Conservation (phyloP, 1,140 invertebrate species). For the Panagrolaimus sp. region DNA sequence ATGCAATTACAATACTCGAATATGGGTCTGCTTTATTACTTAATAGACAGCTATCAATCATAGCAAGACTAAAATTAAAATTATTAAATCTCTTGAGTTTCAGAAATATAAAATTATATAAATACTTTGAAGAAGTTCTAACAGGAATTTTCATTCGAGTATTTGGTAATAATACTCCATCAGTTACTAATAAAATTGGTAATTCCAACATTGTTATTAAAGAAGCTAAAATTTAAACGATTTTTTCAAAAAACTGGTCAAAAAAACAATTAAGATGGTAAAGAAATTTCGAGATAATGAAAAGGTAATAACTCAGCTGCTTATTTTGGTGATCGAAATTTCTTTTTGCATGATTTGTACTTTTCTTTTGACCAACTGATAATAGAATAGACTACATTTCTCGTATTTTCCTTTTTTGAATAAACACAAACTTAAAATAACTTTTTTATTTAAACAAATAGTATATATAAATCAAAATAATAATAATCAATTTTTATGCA, state of each 20-base stretch:
- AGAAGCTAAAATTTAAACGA: constrained; percentile 8
- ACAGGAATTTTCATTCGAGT: constrained; percentile 64
- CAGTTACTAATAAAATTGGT: constrained; percentile 62
- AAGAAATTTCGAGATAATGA: no score
- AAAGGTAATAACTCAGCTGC: no score
- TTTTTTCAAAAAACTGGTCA: not conserved
- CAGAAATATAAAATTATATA: constrained; percentile 43
- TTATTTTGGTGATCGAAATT: no score
- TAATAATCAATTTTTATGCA: no score
- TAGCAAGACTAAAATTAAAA: constrained; percentile 62
- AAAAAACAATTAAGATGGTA: no score
- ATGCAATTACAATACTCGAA: constrained; percentile 63
- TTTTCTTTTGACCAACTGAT: no score
- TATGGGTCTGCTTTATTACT: constrained; percentile 59
- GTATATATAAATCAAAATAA: no score
- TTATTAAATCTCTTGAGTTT: constrained; percentile 17
- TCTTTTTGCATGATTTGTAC: no score
- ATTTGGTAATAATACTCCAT: constrained; percentile 64
- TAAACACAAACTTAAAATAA: no score
- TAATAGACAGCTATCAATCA: constrained; percentile 64
- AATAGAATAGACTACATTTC: no score
- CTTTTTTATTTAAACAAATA: no score
- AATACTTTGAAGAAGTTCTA: constrained; percentile 62
- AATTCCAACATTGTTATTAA: constrained; percentile 48
- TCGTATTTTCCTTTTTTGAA: no score